These are phyloP conservation scores for Pseudocheirus occidentalis DNA, from an alignment of 2,797 vertebrate species.

Conservation along the genomic window DNA sequence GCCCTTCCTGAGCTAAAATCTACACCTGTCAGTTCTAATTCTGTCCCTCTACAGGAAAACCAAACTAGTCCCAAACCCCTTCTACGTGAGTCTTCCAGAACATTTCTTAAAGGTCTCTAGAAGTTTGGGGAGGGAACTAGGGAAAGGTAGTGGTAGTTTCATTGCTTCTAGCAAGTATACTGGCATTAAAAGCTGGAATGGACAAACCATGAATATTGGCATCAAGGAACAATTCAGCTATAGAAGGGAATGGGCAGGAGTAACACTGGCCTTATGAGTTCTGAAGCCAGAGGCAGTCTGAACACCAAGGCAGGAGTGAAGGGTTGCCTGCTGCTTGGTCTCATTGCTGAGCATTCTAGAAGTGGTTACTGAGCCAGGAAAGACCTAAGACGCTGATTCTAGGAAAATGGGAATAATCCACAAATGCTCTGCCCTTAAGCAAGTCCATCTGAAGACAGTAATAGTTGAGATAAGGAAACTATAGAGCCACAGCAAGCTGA, in stretches of 20 bases:
- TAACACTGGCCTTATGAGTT: conserved; percentile 31
- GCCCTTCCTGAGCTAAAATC: neutral
- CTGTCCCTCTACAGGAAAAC: neutral
- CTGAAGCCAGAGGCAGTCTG: conserved; percentile 31
- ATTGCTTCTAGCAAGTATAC: conserved; percentile 7
- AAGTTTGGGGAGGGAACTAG: conserved; percentile 41
- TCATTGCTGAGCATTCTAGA: neutral
- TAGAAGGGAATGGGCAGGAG: neutral
- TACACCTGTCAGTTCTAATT: neutral
- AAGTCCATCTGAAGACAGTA: conserved; percentile 21
- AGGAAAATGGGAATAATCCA: conserved; percentile 31
- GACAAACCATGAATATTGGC: conserved; percentile 15
- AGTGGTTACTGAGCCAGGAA: conserved; percentile 10
- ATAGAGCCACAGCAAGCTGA: neutral
- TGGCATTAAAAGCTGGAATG: conserved; percentile 20
- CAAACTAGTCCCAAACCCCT: neutral
- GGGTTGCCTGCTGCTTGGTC: conserved; percentile 24
- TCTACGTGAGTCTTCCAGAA: neutral
- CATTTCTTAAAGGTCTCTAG: conserved; percentile 27
- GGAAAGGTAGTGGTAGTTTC: neutral
- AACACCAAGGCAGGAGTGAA: conserved; percentile 28
- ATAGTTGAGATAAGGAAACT: neutral
- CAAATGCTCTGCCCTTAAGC: conserved; percentile 3
- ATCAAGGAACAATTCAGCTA: conserved; percentile 15
- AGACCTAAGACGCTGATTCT: conserved; percentile 12